These are phyloP conservation scores for Ferdinandea cuprea DNA, from an alignment of 2,888 invertebrate species.

Conservation along the genomic window DNA sequence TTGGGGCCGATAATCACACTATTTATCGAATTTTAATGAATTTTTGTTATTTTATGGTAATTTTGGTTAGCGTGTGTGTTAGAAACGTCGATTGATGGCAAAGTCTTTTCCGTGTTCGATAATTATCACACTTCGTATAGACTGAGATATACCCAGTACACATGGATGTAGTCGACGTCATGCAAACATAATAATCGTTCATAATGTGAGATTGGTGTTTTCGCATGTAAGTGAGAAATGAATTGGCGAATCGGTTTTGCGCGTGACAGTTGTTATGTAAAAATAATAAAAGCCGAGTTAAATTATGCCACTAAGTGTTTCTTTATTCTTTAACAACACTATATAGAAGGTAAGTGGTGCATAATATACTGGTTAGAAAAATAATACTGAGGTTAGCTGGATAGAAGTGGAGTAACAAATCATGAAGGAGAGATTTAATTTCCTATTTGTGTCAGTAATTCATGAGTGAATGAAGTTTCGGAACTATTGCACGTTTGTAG, in stretches of 20 bases:
- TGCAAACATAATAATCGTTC: constrained; percentile 16
- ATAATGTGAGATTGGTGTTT: constrained; percentile 42
- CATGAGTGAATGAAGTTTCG: too few species aligned
- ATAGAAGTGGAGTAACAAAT: too few species aligned
- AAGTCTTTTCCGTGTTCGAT: constrained; percentile 67
- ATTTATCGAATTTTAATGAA: constrained; percentile 22
- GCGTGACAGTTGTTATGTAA: constrained; percentile 65
- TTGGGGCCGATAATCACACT: constrained; percentile 10
- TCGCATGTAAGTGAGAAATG: constrained; percentile 60
- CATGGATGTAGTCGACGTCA: too few species aligned
- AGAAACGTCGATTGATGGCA: constrained; percentile 28
- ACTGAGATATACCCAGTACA: constrained; percentile 15
- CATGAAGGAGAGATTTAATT: too few species aligned
- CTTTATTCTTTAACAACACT: neutral
- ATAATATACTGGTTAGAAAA: neutral
- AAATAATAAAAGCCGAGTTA: constrained; percentile 1
- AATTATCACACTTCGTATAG: constrained; percentile 47
- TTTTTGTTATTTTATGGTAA: constrained; percentile 39
- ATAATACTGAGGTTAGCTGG: too few species aligned
- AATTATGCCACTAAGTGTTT: neutral
- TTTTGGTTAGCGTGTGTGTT: constrained; percentile 14
- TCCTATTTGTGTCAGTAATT: too few species aligned
- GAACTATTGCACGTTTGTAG: too few species aligned
- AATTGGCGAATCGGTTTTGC: constrained; percentile 42
- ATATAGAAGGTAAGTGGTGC: neutral